Evolutionary conservation across 92 coral and sea anemone species (phyloP).

Genomic region (Diadumene lineata): DNA sequence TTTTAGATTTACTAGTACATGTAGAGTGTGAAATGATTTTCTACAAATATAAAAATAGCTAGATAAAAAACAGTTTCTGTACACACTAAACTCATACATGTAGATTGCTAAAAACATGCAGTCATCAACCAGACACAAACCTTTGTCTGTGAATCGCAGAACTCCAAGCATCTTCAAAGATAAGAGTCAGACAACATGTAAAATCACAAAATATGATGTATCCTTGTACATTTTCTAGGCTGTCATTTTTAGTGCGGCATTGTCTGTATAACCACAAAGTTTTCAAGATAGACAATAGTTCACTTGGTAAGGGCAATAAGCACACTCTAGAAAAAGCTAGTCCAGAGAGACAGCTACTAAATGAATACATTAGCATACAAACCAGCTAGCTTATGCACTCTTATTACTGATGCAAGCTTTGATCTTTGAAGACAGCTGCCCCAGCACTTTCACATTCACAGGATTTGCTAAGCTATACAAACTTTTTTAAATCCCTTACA

Average conservation of each 20-base stretch:
- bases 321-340: not conserved
- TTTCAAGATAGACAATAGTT: too few species aligned
- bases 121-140: not conserved
- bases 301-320: not conserved
- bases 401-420: not conserved
- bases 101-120: too few species aligned
- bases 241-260: too few species aligned
- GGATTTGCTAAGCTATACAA: not conserved
- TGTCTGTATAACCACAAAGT: too few species aligned
- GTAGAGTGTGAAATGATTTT: too few species aligned
- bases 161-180: conserved; percentile 37
- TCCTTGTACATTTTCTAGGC: too few species aligned
- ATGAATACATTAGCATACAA: not conserved
- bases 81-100: not conserved
- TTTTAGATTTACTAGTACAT: too few species aligned
- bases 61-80: too few species aligned
- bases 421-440: not conserved
- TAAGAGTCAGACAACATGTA: not conserved
- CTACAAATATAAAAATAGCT: too few species aligned
- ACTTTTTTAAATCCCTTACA: not conserved
- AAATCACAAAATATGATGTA: too few species aligned
- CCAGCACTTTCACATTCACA: not conserved
- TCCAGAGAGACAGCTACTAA: not conserved
- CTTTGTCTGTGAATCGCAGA: conserved; percentile 25
- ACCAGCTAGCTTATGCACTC: not conserved